Conservation (phyloP, 2,888 invertebrate species). For the Tethea ocularis region DNA sequence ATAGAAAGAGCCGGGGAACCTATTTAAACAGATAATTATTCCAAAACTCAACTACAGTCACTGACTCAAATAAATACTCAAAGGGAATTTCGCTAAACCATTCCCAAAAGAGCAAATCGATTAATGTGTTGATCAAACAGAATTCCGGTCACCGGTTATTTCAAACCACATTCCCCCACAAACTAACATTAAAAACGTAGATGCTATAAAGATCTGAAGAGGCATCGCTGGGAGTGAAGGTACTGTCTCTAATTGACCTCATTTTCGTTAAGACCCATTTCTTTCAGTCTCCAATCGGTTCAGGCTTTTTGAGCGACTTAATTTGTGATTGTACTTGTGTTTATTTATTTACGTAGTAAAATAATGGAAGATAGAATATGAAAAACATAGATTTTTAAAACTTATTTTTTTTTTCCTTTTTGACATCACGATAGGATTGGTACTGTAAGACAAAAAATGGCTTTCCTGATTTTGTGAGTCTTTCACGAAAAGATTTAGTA, state of each 20-base stretch:
- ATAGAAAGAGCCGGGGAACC: no score
- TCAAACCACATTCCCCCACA: background rate
- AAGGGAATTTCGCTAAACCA: slow-evolving; percentile 21
- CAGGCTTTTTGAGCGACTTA: background rate
- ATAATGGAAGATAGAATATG: no score
- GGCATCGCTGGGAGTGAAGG: background rate
- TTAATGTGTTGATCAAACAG: slow-evolving; percentile 36
- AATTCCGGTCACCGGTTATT: slow-evolving; percentile 26
- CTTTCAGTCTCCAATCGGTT: background rate
- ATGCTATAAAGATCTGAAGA: background rate
- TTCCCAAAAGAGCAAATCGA: slow-evolving; percentile 14
- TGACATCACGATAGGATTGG: no score
- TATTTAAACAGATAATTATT: background rate
- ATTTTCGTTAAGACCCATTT: background rate
- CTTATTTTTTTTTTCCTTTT: no score
- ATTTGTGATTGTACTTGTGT: no score
- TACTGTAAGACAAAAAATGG: no score
- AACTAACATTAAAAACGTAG: slow-evolving; percentile 3
- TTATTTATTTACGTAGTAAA: no score
- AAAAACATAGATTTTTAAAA: no score
- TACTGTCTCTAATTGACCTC: background rate
- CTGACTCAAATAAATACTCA: background rate
- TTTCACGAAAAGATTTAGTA: no score
- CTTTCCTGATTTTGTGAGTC: no score
- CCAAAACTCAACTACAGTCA: background rate